Conservation (phyloP, 1,140 invertebrate genomes). For the Zaprionus capensis region DNA sequence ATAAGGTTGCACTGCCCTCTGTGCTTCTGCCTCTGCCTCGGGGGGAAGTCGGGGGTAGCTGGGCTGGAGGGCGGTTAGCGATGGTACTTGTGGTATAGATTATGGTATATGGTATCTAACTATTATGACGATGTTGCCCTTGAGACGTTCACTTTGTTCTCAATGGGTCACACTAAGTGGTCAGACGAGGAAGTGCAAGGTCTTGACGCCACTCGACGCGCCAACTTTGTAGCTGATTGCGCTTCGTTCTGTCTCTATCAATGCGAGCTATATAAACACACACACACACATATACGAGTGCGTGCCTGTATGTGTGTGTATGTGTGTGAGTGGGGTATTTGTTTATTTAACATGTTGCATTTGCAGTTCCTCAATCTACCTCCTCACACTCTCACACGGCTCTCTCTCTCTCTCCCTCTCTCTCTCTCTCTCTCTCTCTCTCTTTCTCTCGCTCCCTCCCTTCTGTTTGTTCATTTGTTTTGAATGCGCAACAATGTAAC, state of each 20-base stretch:
- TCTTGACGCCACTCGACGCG: conserved; percentile 60
- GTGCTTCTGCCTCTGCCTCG: no score
- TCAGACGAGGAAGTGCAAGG: conserved; percentile 50
- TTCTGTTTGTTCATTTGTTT: conserved; percentile 42
- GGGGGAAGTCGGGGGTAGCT: not conserved
- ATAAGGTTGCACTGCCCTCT: not conserved
- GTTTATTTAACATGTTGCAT: conserved; percentile 75
- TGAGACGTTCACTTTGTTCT: conserved; percentile 41
- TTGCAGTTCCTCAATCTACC: conserved; percentile 35
- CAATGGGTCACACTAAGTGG: conserved; percentile 38
- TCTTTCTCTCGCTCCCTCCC: not conserved
- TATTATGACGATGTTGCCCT: conserved; percentile 29
- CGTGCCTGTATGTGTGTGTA: conserved; percentile 5
- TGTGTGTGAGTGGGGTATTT: conserved; percentile 30
- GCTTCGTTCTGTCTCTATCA: conserved; percentile 39
- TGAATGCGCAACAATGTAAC: conserved; percentile 58
- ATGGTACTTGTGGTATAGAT: no score
- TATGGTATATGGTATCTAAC: conserved; percentile 5
- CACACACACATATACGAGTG: conserved; percentile 7
- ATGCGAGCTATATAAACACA: conserved; percentile 29
- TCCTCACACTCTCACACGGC: not conserved
- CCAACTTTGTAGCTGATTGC: conserved; percentile 60
- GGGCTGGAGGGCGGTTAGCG: not conserved
- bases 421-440: conserved; percentile 4
- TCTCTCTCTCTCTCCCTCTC: not conserved